Evolutionary conservation across 2,888 invertebrate species (phyloP), one percentile per base, ranked within the genome.

Genomic region (Eugnorisma glareosa): DNA sequence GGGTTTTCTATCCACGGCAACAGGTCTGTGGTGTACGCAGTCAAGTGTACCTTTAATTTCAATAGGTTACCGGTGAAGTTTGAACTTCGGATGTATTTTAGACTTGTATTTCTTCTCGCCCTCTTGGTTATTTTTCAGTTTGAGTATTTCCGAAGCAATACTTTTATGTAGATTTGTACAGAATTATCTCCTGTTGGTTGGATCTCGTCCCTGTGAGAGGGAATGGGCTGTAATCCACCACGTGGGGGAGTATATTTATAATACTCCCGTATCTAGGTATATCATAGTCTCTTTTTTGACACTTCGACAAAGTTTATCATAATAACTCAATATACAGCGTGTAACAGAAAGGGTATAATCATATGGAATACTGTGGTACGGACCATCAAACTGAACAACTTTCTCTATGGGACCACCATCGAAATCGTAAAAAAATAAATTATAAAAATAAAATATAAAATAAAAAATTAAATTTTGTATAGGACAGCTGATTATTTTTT

Each of bases 1-100:
- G 35, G 64, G 37, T 35, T 45, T 6, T 10, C 7, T 40, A 21
- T 54, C 37, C 68, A 8, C 24, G 35, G 31, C 13, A 61, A n/a
- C 8, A 67, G 37, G 35, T 67, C 35, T 40, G 6, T 48, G 48
- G 64, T 73, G 35, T 45, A 51, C n/a, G 28, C 67, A 67, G 37
- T 74, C 74, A 67, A 54, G 74, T 74, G 51, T 37, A 28, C 13
- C 15, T 40, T 70, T 37, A 70, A 61, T 61, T 10, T 31, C 21
- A 35, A 21, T 21, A 10, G 45, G 28, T 45, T 28, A 24, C 21
- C 6, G 24, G 15, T 35, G 45, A 18, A 31, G 6, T 31, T 59
- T 31, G 31, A 59, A 15, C 40, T 43, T 43, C 7, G 48, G 6
- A 21, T 13, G 31, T n/a, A 43, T 63, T 43, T 75, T 24, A 51